Evolutionary conservation across 2,888 invertebrate genomes (phyloP), one percentile per base, ranked within the genome.

Genomic region (Epirrhoe tristata): DNA sequence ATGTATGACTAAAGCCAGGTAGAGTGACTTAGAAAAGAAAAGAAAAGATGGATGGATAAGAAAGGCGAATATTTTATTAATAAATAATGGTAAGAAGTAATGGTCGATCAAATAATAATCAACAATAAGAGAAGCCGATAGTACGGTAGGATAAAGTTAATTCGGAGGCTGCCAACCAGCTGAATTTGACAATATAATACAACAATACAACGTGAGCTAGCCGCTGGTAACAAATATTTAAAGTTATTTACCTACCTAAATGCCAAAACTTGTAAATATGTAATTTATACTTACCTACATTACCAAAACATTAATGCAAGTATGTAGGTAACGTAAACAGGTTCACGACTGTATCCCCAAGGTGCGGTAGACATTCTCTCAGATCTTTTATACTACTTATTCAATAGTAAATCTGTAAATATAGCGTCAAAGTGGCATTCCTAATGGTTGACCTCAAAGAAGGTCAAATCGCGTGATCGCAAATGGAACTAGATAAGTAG

Each of bases 171-270:
- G 50, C 50, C 36, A 36, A 6, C 34, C 31, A 32, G 36, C 36
- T 36, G 36, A 39, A 56, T 51, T 56, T 51, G 31, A 43, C n/a
- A 8, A 52, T 46, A 46, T 46, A n/a, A n/a, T 58, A 62, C 48
- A 43, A 6, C 6, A 24, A 36, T 10, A 10, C 36, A 36, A 6
- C 24, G 24, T 24, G 24, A 24, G 24, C 24, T 24, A 2, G 24
- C 1, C 24, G 24, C 24, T 10, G 36, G 46, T 14, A 43, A 43
- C 4, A 36, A 36, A 36, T 36, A 36, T 43, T 10, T 43, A 43
- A 43, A 43, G 4, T 39, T 39, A 39, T 4, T 2, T 43, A 43
- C n/a, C n/a, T 43, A 43, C n/a, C n/a, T 46, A 1, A 7, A 7
- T 6, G 36, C n/a, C n/a, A n/a, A n/a, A n/a, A n/a, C n/a, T n/a